Evolutionary conservation across 2,797 vertebrate species (phyloP).

Genomic region (Spinus olivaceus): DNA sequence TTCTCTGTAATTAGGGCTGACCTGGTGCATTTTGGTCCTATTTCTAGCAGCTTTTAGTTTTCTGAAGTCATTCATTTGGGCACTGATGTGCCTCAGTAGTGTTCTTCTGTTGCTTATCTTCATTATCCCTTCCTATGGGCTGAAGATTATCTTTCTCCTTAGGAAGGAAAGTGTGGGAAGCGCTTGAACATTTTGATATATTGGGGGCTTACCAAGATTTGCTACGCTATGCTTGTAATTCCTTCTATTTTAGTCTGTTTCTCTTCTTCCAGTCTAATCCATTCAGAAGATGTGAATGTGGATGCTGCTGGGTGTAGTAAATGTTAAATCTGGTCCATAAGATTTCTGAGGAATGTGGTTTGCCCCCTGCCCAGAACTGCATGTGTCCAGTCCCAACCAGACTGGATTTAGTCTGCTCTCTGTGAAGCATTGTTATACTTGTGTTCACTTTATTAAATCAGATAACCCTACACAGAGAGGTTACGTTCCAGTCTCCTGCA

Average conservation of each 20-base stretch:
- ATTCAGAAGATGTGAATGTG: not conserved
- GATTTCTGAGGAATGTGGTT: not conserved
- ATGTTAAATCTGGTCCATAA: not conserved
- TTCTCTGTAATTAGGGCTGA: constrained; percentile 24
- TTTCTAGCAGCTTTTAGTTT: constrained; percentile 5
- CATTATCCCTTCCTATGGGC: not conserved
- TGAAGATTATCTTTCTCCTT: not conserved
- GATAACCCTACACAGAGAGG: not conserved
- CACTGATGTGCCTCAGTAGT: not conserved
- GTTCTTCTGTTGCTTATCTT: not conserved
- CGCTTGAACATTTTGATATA: not conserved
- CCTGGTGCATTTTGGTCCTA: not conserved
- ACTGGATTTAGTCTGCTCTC: not conserved
- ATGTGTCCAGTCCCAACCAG: not conserved
- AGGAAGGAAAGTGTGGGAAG: not conserved
- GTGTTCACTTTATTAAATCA: not conserved
- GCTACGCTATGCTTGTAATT: not conserved
- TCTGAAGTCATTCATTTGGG: not conserved
- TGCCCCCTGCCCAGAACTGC: not conserved
- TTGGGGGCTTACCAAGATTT: not conserved
- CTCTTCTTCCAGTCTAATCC: not conserved
- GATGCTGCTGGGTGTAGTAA: not conserved
- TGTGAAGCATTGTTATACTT: not conserved
- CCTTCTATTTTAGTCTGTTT: not conserved
- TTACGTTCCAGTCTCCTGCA: not conserved